Base-by-base conservation (phyloP, 2,888 invertebrate genomes). In the Ctena decussata region DNA sequence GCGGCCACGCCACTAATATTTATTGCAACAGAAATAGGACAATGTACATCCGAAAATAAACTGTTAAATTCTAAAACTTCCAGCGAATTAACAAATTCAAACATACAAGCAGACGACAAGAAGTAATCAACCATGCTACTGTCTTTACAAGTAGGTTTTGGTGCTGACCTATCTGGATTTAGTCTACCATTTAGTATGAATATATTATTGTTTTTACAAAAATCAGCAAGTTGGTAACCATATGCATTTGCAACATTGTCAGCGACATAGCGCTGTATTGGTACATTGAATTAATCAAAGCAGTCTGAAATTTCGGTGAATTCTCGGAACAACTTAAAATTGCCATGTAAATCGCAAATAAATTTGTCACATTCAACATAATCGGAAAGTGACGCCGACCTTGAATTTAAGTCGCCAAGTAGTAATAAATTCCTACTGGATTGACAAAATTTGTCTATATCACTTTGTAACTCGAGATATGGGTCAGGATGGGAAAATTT, bases 381-480 rank as follows among this genome's bases (percentile, higher is more conserved):
- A 24, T 72, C 44, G 18, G 1, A 2, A 12, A 46, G 27, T 0
- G 1, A 35, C 0, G 41, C 44, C n/a, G n/a, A 1, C 21, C 74
- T 24, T 37, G 74, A 53, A 32, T 74, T 74, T 32, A 73, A 73
- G 37, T 74, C 53, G 24, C 74, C 74, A 21, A 74, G 24, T 24
- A 74, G n/a, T 1, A 53, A 27, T n/a, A 74, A 2, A 32, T n/a
- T 0, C 3, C 35, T 12, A 21, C 15, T 53, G 37, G 0, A 18
- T 46, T 3, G 2, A 15, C 15, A 8, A 53, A 53, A 74, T 0
- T 53, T 53, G 24, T 74, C 57, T 18, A 74, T 46, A 1, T 53
- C 74, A 21, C 11, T 53, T 53, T 74, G 74, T n/a, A 74, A 53
- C n/a, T 74, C 74, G 30, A 53, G 74, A 53, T 74, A 74, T 15